Evolutionary conservation across 1,140 invertebrate genomes (phyloP).

Genomic region (Meloidogyne exigua): DNA sequence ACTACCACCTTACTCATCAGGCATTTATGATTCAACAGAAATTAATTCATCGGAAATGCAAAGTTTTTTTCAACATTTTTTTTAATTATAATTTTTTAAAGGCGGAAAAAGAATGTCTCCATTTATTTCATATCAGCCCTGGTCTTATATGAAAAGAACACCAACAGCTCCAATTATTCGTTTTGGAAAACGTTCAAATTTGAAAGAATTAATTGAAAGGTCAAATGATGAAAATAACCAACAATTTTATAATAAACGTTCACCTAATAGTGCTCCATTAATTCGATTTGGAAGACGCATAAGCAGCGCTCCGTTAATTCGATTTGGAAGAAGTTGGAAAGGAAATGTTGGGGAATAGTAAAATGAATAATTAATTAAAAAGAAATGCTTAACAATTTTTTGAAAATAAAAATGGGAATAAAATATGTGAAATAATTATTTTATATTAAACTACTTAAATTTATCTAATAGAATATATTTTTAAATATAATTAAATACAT

Average conservation of each 20-base stretch:
- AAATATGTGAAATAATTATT: background rate
- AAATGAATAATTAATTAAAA: constrained; percentile 2
- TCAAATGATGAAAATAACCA: background rate
- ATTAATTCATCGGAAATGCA: background rate
- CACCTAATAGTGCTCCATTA: constrained; percentile 29
- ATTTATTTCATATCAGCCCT: constrained; percentile 20
- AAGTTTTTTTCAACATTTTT: background rate
- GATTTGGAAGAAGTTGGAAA: constrained; percentile 38
- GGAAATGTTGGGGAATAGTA: constrained; percentile 6
- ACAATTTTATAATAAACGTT: background rate
- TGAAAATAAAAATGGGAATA: background rate
- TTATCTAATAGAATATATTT: too few species aligned
- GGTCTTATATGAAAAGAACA: constrained; percentile 28
- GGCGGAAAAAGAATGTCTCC: constrained; percentile 20
- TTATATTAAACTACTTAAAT: too few species aligned
- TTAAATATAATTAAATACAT: too few species aligned
- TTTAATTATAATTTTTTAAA: background rate
- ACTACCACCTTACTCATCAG: background rate
- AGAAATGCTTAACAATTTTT: background rate
- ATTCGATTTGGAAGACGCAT: constrained; percentile 48
- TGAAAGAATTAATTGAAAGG: constrained; percentile 15
- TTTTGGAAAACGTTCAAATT: constrained; percentile 44
- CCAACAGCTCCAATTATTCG: constrained; percentile 38
- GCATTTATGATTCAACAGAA: background rate
- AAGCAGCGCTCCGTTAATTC: constrained; percentile 35